A percentile compares a stretch with the other conserved stretches of the same genome.
Evolutionary conservation across 2,888 invertebrate genomes (phyloP).

Genomic region (Macropis europaea): DNA sequence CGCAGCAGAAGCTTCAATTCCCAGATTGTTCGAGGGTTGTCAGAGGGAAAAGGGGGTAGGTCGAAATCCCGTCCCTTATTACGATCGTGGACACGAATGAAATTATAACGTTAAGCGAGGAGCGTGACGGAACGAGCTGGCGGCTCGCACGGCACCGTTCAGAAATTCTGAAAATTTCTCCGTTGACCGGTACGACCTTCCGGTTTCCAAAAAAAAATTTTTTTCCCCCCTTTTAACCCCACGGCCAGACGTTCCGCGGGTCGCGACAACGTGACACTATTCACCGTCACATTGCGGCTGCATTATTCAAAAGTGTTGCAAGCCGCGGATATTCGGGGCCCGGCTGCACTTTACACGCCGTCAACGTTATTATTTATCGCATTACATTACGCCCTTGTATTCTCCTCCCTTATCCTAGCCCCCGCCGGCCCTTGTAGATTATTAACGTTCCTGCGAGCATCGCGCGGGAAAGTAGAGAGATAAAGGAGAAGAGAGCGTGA

Average conservation of each 20-base stretch:
- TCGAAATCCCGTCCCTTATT: too few relatives aligned
- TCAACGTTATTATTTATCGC: conserved; percentile 57
- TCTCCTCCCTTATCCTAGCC: too few relatives aligned
- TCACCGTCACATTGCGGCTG: conserved; percentile 36
- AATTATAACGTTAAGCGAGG: neutral
- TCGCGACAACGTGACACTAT: conserved; percentile 43
- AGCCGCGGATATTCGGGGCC: conserved; percentile 24
- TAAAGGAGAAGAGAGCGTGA: neutral
- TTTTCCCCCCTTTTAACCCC: neutral
- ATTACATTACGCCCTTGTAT: conserved; percentile 47
- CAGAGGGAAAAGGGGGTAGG: too few relatives aligned
- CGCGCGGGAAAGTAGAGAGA: neutral
- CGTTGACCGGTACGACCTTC: too few relatives aligned
- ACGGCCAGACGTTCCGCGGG: conserved; percentile 12
- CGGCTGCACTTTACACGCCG: conserved; percentile 45
- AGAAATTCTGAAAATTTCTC: too few relatives aligned
- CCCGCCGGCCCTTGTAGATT: too few relatives aligned
- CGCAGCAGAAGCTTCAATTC: too few relatives aligned
- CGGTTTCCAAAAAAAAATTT: conserved; percentile 6
- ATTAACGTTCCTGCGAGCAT: conserved; percentile 41
- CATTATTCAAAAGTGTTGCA: conserved; percentile 48
- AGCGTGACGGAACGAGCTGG: fast-evolving
- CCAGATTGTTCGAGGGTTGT: too few relatives aligned
- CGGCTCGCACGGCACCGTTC: too few relatives aligned
- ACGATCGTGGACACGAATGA: too few relatives aligned